These are phyloP conservation scores for Ctenopoma kingsleyae DNA, from an alignment of 2,797 vertebrate genomes.

Conservation along the genomic window DNA sequence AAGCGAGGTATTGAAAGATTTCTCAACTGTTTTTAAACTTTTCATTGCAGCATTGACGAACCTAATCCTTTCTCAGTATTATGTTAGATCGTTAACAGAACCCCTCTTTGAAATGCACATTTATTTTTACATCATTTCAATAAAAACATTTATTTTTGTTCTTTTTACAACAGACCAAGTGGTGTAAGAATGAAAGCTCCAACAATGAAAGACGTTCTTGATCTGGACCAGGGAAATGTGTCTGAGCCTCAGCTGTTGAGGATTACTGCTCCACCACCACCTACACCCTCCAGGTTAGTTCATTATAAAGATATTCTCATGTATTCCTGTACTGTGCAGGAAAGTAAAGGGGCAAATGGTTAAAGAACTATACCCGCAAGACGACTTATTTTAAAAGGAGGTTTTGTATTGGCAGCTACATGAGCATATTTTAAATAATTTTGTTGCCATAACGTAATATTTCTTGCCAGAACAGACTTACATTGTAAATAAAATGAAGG, in stretches of 20 bases:
- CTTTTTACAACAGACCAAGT: constrained; percentile 71
- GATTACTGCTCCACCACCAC: constrained; percentile 65
- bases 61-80: not conserved
- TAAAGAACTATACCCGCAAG: not conserved
- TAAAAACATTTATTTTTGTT: not conserved
- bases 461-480: too few relatives aligned
- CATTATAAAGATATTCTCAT: not conserved
- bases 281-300: constrained; percentile 66
- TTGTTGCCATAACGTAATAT: not conserved
- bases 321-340: not conserved
- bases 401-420: too few relatives aligned
- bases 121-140: too few relatives aligned
- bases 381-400: not conserved
- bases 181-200: constrained; percentile 89
- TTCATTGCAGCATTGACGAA: not conserved
- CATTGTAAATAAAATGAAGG: too few relatives aligned
- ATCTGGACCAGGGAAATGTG: constrained; percentile 72
- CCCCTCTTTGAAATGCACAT: too few relatives aligned
- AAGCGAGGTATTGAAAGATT: constrained; percentile 63
- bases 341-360: not conserved
- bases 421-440: too few relatives aligned
- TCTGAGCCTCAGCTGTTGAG: constrained; percentile 46
- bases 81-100: not conserved
- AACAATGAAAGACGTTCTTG: constrained; percentile 81
- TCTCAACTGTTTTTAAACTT: not conserved